These are phyloP conservation scores for Nesogale talazaci DNA, from an alignment of 2,113 vertebrate species.

Conservation along the genomic window DNA sequence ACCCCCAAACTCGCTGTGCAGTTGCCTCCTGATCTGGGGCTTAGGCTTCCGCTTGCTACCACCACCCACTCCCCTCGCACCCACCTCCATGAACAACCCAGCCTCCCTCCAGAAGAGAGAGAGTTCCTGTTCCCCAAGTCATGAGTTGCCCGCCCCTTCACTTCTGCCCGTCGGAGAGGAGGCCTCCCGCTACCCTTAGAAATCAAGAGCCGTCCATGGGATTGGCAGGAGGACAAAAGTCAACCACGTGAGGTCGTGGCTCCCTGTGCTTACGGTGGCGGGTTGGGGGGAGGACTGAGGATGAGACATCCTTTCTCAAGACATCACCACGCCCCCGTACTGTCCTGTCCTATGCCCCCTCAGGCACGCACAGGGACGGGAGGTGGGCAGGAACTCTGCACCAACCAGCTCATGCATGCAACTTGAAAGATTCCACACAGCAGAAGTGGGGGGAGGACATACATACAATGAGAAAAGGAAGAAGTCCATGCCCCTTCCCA, in stretches of 20 bases:
- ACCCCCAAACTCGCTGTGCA: conserved; percentile 17
- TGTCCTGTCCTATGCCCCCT: conserved; percentile 30
- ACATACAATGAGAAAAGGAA: conserved; percentile 81
- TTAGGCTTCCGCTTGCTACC: background rate
- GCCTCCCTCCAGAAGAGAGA: background rate
- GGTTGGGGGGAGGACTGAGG: background rate
- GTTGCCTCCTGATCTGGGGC: background rate
- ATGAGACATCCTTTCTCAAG: conserved; percentile 60
- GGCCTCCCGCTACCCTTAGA: background rate
- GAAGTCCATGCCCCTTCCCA: conserved; percentile 73
- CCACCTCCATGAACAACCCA: background rate
- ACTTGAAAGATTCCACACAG: conserved; percentile 82
- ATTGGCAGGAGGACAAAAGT: conserved; percentile 34
- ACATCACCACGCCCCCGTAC: conserved; percentile 61
- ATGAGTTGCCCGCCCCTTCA: background rate
- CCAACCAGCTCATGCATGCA: conserved; percentile 77
- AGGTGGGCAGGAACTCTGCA: conserved; percentile 69
- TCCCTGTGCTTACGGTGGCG: conserved; percentile 13
- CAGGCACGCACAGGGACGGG: conserved; percentile 57
- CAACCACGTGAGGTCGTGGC: conserved; percentile 40
- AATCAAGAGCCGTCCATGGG: conserved; percentile 32
- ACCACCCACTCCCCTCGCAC: background rate
- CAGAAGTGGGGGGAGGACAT: conserved; percentile 71
- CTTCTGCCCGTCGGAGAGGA: background rate
- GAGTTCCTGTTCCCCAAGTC: too few species aligned